Percentiles rank a stretch among this genome's conserved stretches.
Evolutionary conservation across 2,888 invertebrate genomes (phyloP).

Genomic region (Oegoconia quadripuncta): DNA sequence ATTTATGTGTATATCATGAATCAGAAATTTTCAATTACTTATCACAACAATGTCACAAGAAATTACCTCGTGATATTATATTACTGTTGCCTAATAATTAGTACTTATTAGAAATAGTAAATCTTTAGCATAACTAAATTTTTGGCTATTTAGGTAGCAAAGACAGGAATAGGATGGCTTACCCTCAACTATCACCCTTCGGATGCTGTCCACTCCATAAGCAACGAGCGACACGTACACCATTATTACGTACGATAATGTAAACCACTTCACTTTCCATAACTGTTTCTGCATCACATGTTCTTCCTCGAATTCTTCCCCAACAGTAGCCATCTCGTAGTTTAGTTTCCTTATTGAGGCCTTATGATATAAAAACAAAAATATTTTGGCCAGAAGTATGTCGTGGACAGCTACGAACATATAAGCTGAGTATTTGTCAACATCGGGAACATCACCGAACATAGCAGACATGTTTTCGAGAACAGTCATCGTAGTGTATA

Average conservation of each 20-base stretch:
- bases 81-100: no score
- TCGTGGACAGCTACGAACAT: constrained; percentile 67
- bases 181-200: constrained; percentile 35
- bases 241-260: constrained; percentile 48
- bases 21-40: no score
- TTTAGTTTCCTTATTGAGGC: constrained; percentile 57
- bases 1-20: no score
- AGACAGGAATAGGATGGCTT: no score
- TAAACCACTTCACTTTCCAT: constrained; percentile 51
- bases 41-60: no score
- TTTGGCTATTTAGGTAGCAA: background rate
- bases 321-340: constrained; percentile 53
- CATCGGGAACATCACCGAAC: constrained; percentile 55
- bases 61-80: no score
- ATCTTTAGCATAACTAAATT: background rate
- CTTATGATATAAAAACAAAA: constrained; percentile 55
- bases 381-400: constrained; percentile 62
- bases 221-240: constrained; percentile 58
- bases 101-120: background rate
- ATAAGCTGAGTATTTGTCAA: constrained; percentile 63
- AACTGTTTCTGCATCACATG: constrained; percentile 52
- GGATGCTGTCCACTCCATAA: constrained; percentile 57
- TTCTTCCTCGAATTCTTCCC: constrained; percentile 49
- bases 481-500: constrained; percentile 58
- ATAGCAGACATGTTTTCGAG: constrained; percentile 63